These are phyloP conservation scores for Fulmarus glacialis DNA, from an alignment of 2,113 vertebrate genomes.

Conservation along the genomic window DNA sequence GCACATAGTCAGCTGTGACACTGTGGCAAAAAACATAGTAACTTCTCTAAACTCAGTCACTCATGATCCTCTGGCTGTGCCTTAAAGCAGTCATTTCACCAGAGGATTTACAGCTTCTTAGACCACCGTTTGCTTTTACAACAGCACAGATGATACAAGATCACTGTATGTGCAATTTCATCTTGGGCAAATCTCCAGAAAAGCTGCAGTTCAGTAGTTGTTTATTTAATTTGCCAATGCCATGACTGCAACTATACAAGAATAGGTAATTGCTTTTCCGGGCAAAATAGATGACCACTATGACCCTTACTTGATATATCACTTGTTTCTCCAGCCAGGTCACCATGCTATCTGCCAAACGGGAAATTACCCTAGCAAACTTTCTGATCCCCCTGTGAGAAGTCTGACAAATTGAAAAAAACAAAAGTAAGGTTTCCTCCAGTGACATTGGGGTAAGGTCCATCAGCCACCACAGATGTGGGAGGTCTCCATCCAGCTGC, in stretches of 20 bases:
- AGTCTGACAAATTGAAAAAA: background rate
- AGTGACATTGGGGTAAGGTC: background rate
- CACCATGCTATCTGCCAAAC: background rate
- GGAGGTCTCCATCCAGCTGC: background rate
- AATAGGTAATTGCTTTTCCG: background rate
- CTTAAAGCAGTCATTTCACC: background rate
- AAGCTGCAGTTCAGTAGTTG: background rate
- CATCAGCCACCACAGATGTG: background rate
- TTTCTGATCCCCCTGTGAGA: background rate
- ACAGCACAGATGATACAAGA: background rate
- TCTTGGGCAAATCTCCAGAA: background rate
- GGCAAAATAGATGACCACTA: background rate
- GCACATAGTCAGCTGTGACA: background rate
- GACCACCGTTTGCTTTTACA: background rate
- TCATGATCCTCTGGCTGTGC: background rate
- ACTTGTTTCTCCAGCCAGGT: background rate
- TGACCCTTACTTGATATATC: background rate
- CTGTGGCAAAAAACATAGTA: background rate
- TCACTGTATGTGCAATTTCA: background rate
- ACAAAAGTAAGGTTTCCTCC: background rate
- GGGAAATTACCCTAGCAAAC: background rate
- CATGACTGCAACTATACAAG: background rate
- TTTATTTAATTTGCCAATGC: background rate
- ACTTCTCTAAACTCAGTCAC: background rate
- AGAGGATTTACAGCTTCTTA: background rate